Percentiles rank a stretch among this genome's conserved stretches.
phyloP scores from a whole-genome alignment of 2,888 invertebrate species.

The Chydorus sphaericus region DNA sequence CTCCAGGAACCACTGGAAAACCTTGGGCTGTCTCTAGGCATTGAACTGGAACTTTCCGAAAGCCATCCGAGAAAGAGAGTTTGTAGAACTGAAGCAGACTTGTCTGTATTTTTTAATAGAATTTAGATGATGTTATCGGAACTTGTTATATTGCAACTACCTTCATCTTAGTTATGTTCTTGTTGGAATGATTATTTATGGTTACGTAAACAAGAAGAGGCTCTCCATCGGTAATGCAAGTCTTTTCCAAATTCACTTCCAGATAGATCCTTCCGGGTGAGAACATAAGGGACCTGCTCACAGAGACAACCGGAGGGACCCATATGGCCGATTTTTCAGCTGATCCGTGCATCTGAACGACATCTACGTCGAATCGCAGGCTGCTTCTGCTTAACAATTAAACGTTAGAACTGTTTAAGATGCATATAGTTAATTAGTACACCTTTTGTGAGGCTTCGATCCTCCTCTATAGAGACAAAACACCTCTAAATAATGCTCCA shows the following conservation, averaged over 20 bases:
- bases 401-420: too few species aligned
- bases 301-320: background rate
- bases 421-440: background rate
- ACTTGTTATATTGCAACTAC: background rate
- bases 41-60: background rate
- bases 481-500: constrained; percentile 1
- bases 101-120: background rate
- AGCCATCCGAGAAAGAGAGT: constrained; percentile 5
- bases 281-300: constrained; percentile 6
- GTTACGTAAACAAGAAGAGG: constrained; percentile 4
- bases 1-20: constrained; percentile 4
- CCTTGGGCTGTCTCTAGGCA: background rate
- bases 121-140: background rate
- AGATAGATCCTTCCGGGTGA: background rate
- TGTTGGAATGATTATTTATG: background rate
- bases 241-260: constrained; percentile 6
- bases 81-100: constrained; percentile 1
- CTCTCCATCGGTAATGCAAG: background rate
- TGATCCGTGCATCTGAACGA: background rate
- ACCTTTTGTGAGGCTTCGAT: constrained; percentile 3
- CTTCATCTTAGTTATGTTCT: background rate
- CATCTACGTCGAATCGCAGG: background rate
- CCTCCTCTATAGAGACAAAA: background rate
- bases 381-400: background rate
- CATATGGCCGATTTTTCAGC: constrained; percentile 1